Percentiles rank a stretch among this genome's conserved stretches.
Evolutionary conservation across 2,888 invertebrate species (phyloP).

Genomic region (Polyploca ridens): DNA sequence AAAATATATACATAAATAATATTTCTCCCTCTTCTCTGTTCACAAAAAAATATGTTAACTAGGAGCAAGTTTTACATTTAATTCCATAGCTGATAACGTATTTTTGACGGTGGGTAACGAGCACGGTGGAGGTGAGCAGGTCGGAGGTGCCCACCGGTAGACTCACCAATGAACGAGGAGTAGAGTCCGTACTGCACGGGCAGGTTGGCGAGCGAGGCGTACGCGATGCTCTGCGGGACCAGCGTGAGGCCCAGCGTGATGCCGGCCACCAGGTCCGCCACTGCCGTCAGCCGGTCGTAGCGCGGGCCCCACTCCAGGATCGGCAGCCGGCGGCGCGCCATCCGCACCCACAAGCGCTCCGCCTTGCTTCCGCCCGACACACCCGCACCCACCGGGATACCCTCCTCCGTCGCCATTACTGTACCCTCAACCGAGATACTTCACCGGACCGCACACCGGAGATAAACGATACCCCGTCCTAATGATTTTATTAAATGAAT

Average conservation of each 20-base stretch:
- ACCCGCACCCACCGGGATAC: conserved; percentile 30
- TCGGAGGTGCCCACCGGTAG: background rate
- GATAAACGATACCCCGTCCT: background rate
- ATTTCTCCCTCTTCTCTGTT: too few relatives aligned
- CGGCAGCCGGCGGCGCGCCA: conserved; percentile 67
- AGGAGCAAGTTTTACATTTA: too few relatives aligned
- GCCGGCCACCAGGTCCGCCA: conserved; percentile 94
- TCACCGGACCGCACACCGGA: background rate
- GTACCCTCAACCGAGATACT: background rate
- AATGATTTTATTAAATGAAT: background rate
- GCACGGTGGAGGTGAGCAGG: background rate
- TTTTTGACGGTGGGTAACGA: too few relatives aligned
- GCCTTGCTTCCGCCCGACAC: conserved; percentile 21
- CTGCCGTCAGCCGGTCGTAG: conserved; percentile 87
- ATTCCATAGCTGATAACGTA: too few relatives aligned
- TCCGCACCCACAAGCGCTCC: conserved; percentile 36
- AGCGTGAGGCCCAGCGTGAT: conserved; percentile 95
- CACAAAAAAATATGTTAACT: too few relatives aligned
- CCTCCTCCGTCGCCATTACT: conserved; percentile 46
- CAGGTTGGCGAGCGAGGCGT: conserved; percentile 93
- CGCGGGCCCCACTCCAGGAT: conserved; percentile 87
- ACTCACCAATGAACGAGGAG: conserved; percentile 92
- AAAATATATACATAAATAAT: too few relatives aligned
- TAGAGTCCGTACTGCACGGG: conserved; percentile 96
- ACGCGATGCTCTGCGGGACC: conserved; percentile 97